Evolutionary conservation across 1,140 invertebrate species (phyloP), one percentile per base, ranked within the genome.

Genomic region (Saccostrea cuccullata): DNA sequence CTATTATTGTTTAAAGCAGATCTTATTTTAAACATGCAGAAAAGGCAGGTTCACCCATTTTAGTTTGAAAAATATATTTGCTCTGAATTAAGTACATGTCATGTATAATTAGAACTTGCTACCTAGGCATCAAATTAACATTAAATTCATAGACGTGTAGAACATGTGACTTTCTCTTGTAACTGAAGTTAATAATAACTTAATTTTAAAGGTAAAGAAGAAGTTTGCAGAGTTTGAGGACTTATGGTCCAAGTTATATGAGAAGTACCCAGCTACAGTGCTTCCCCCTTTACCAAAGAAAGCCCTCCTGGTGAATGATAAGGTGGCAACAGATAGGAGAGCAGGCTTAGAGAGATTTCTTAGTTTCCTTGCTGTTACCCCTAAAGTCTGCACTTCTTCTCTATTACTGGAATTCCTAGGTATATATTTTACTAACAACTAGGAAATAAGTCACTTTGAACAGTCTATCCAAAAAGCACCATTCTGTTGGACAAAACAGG

Each of bases 221-320:
- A 91, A 92, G 86, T 91, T 90, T 86, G 60, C 83, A 73, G 93
- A 93, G 13, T 94, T 94, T 92, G 93, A 93, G 85, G 90, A 93
- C 8, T 70, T 94, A 13, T 86, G 91, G 55, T 77, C 82, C 1
- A 91, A 90, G 85, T 12, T 94, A n/a, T 87, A 70, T 70, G 91
- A 91, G 64, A 89, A 92, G 60, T 94, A 87, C 88, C 89, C 91
- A 12, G 91, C 91, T 13, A 92, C 92, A 12, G 89, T 90, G 2
- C 88, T 94, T 9, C 93, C 93, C 40, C 82, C 87, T 0, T 77
- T 94, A 13, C 91, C 92, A 55, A 93, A 91, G 82, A 94, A 91
- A 84, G 87, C 90, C 15, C 84, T 93, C 0, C 86, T 93, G 23
- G 89, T 91, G 12, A 91, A 89, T 77, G 93, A 92, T 30, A 55